Evolutionary conservation across 1,140 invertebrate genomes (phyloP), one percentile per base, ranked within the genome.

Genomic region (Drosophila subobscura): DNA sequence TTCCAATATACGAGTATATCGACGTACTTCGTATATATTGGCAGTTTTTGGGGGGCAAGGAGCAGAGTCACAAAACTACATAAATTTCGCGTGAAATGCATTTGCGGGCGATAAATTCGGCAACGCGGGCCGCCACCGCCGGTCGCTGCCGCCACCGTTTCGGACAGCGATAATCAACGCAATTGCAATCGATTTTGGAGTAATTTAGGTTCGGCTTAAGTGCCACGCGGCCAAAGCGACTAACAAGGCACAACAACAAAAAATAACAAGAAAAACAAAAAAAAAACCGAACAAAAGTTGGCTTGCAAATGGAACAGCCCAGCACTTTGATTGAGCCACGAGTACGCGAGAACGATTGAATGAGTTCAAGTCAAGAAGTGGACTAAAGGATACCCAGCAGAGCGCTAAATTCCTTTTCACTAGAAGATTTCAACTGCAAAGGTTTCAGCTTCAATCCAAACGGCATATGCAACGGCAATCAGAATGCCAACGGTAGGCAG

Each of bases 1-100:
- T 73, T 33, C 58, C 58, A 64, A 55, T 50, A 49, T 47, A 55
- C 63, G 56, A 41, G 61, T 52, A 41, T 60, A 59, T 58, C 37
- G 16, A 49, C 73, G 61, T 75, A 73, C 51, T 74, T 75, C 63
- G 60, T 57, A 63, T 47, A 37, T 55, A 68, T 67, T 63, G 10
- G 33, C 25, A 12, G 33, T 44, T 64, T 64, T 37, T 12, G 5
- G 25, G 33, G 25, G 37, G 44, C 5, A 63, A 37, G 12, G 16
- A 20, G 46, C 52, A 45, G 25, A 40, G 10, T 3, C 33, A 37
- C 33, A 37, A 83, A 86, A 86, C 74, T 86, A 86, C 83, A 86
- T 86, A 86, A 86, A 86, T 86, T 83, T 83, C 83, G 83, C 83
- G 83, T 81, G 71, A 86, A 86, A 86, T 86, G 81, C 81, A 86